Base-by-base conservation (phyloP, 2,888 invertebrate genomes). In the Troides helena region DNA sequence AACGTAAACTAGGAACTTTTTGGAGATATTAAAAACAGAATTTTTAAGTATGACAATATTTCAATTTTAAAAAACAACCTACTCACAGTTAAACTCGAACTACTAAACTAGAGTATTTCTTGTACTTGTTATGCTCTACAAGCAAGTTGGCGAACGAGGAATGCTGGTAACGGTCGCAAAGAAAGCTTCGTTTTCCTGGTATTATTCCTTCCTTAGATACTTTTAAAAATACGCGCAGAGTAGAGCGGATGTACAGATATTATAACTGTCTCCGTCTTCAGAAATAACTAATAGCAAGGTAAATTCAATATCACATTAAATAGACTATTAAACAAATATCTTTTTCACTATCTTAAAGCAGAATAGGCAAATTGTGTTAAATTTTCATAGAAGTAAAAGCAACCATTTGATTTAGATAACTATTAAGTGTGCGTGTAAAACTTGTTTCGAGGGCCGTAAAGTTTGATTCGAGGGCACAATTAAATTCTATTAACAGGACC, bases 401-500 rank as follows among this genome's bases (percentile, higher is more conserved):
- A 68, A 68, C 66, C 61, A 65, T 68, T 71, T 62, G 63, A 67
- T 61, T 62, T 69, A 68, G 72, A 72, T 73, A 70, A 70, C 65
- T 70, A 70, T 63, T 70, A 64, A 67, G 69, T 67, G 66, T 70
- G 67, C 56, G 67, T 65, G 61, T 59, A 65, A 36, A 70, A 73
- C 72, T 71, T 61, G 72, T 73, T 72, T 61, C 53, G 68, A 62
- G 67, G 59, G 61, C 67, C 64, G 70, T 68, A 70, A 69, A 71
- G 70, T 72, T 73, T 74, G 73, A 78, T 77, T 79, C 77, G 75
- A 74, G 79, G 76, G 77, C 83, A 85, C 84, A 89, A 92, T 91
- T 89, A 89, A 89, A 90, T 86, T 90, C 87, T 88, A 91, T 90
- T 90, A 91, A 78, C 81, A 83, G 83, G 85, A 86, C 82, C 84